Evolutionary conservation across 2,888 invertebrate species (phyloP).

Genomic region (Patella pellucida): DNA sequence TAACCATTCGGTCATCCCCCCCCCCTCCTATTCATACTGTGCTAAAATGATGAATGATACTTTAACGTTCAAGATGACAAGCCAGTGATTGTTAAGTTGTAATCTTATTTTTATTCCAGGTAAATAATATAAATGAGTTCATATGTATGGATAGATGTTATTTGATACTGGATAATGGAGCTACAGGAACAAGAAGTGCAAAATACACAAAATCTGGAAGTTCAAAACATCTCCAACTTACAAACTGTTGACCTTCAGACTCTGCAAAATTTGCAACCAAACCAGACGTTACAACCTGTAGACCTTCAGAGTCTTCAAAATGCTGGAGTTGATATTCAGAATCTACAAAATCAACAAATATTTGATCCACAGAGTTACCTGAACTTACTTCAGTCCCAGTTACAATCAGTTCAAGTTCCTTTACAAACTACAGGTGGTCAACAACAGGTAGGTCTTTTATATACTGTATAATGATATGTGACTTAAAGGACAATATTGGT

Average conservation of each 20-base stretch:
- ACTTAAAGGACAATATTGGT: too few relatives aligned
- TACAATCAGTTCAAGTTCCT: neutral
- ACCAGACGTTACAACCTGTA: neutral
- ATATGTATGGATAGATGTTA: too few relatives aligned
- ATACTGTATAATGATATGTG: too few relatives aligned
- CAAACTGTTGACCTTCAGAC: neutral
- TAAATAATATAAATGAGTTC: too few relatives aligned
- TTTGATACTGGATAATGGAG: neutral
- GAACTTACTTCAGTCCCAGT: neutral
- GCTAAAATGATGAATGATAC: too few relatives aligned
- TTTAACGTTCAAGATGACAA: too few relatives aligned
- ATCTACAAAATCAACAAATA: slow-evolving; percentile 10
- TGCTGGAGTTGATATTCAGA: neutral
- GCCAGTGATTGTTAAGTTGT: too few relatives aligned
- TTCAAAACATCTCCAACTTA: neutral
- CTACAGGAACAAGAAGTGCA: neutral
- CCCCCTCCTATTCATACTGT: too few relatives aligned
- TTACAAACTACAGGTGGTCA: neutral
- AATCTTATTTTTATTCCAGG: too few relatives aligned
- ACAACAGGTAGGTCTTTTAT: neutral
- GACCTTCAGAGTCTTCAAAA: neutral
- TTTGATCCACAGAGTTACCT: slow-evolving; percentile 6
- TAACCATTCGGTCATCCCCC: too few relatives aligned
- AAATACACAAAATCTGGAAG: neutral
- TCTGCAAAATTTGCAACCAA: neutral